These are phyloP conservation scores for Drosophila limbata DNA, from an alignment of 2,888 invertebrate species.

Conservation along the genomic window DNA sequence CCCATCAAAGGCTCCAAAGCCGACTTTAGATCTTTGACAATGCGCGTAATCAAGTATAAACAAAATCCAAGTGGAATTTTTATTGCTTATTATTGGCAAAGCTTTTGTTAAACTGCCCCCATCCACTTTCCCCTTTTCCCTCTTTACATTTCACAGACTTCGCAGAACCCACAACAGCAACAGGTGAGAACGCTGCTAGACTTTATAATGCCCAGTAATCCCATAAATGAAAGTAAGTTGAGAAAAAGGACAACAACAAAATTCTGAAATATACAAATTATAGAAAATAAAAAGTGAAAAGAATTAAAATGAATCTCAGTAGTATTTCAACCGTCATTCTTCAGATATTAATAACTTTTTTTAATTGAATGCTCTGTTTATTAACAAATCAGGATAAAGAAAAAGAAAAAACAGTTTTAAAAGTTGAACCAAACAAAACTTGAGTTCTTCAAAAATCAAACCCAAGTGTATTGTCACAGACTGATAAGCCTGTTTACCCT, in stretches of 20 bases:
- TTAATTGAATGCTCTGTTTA: no score
- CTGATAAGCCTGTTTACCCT: not conserved
- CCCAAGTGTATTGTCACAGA: not conserved
- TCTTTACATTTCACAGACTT: constrained; percentile 39
- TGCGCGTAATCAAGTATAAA: constrained; percentile 27
- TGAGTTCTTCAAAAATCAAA: no score
- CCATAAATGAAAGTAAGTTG: no score
- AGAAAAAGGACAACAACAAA: not conserved
- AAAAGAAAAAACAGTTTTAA: no score
- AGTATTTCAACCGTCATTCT: no score
- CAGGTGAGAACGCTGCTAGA: constrained; percentile 8
- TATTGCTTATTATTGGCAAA: constrained; percentile 75
- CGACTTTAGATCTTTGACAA: constrained; percentile 76
- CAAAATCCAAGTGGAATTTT: constrained; percentile 74
- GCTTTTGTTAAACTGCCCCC: constrained; percentile 25
- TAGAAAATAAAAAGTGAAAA: no score
- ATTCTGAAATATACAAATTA: no score
- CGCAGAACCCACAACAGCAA: constrained; percentile 45
- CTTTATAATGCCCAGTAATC: not conserved
- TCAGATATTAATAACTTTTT: no score
- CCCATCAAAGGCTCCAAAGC: constrained; percentile 73
- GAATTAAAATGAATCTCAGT: no score
- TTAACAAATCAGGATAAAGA: no score
- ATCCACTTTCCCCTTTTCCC: constrained; percentile 1
- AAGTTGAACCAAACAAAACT: no score